Percentiles rank a stretch among this genome's conserved stretches.
Conservation (phyloP, 2,113 vertebrate species). For the Sigmodon hispidus region DNA sequence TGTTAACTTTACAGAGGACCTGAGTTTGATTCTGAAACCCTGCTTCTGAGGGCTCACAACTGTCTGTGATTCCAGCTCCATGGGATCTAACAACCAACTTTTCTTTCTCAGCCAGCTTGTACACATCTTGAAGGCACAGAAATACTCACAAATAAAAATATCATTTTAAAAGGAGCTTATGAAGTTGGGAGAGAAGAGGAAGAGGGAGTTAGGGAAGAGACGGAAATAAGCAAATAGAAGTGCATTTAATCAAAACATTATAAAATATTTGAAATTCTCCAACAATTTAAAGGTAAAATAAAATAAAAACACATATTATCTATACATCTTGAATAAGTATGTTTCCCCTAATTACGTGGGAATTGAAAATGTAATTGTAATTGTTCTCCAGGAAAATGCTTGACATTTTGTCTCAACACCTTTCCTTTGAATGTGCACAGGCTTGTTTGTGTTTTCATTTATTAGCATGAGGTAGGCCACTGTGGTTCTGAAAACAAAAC, state of each 20-base stretch:
- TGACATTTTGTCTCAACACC: conserved; percentile 70
- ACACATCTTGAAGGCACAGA: too few relatives aligned
- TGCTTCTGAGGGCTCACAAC: not conserved
- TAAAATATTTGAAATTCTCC: not conserved
- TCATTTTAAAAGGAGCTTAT: not conserved
- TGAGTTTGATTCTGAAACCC: not conserved
- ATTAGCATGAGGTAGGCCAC: conserved; percentile 70
- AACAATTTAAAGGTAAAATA: not conserved
- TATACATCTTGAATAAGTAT: conserved; percentile 42
- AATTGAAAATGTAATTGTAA: conserved; percentile 60
- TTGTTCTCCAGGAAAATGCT: conserved; percentile 67
- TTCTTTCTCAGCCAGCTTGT: too few relatives aligned
- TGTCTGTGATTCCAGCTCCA: not conserved
- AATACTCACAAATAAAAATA: not conserved
- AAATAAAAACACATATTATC: not conserved
- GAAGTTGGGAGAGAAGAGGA: not conserved
- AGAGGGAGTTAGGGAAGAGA: too few relatives aligned
- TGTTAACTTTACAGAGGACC: not conserved
- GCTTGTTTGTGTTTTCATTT: conserved; percentile 81
- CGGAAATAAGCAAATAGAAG: too few relatives aligned
- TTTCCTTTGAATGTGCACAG: conserved; percentile 74
- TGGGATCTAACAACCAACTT: too few relatives aligned
- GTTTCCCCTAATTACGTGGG: conserved; percentile 60
- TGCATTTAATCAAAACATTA: too few relatives aligned
- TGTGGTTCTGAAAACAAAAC: conserved; percentile 75